A percentile compares a stretch with the other conserved stretches of the same genome.
Evolutionary conservation across 2,797 vertebrate genomes (phyloP).

Genomic region (Pangasius krempfi): DNA sequence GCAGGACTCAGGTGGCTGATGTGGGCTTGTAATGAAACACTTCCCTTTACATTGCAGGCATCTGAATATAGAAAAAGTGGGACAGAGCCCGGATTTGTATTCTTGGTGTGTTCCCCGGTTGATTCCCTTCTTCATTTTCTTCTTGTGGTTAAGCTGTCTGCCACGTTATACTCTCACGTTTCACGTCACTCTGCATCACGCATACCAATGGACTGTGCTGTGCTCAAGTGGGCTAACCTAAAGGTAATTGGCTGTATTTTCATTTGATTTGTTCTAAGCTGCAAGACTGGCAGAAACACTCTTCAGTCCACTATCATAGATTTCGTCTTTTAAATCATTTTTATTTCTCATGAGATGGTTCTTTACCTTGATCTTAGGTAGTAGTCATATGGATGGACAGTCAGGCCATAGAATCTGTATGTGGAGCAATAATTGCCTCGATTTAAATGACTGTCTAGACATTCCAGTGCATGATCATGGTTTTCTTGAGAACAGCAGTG

Average conservation of each 20-base stretch:
- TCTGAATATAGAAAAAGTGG: conserved; percentile 45
- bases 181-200: conserved; percentile 19
- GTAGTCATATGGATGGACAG: background rate
- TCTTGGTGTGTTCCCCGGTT: conserved; percentile 39
- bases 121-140: conserved; percentile 38
- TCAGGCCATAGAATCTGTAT: background rate
- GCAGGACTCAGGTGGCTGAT: conserved; percentile 46
- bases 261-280: conserved; percentile 39
- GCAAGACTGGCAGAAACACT: background rate
- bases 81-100: conserved; percentile 54
- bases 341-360: background rate
- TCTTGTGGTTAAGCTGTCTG: conserved; percentile 40
- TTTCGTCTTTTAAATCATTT: background rate
- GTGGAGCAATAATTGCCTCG: conserved; percentile 35
- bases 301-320: background rate
- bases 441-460: conserved; percentile 43
- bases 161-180: conserved; percentile 45
- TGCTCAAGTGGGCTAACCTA: conserved; percentile 8
- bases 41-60: conserved; percentile 47
- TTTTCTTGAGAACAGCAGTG: background rate
- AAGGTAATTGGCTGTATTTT: conserved; percentile 41
- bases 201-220: conserved; percentile 37
- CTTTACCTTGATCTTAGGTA: background rate
- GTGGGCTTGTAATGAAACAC: conserved; percentile 50
- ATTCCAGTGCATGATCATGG: conserved; percentile 14